These are phyloP conservation scores for Schizaphis graminum DNA, from an alignment of 2,888 invertebrate species.

Conservation along the genomic window DNA sequence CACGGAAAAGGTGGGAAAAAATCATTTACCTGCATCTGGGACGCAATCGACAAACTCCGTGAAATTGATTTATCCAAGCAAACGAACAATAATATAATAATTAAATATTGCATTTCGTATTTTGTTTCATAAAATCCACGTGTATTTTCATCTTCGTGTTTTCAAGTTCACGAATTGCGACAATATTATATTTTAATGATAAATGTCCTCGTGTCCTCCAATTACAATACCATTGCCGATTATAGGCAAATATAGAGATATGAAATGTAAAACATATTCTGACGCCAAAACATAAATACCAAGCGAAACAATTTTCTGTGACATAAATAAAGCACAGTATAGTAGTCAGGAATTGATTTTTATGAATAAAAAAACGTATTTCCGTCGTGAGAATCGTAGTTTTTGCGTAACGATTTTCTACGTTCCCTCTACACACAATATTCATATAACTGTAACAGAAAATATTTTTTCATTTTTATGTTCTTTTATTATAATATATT, in stretches of 20 bases:
- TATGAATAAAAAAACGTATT: neutral
- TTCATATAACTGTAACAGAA: neutral
- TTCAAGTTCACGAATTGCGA: neutral
- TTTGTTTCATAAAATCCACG: neutral
- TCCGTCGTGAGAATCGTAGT: neutral
- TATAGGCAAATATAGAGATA: neutral
- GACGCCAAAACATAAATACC: neutral
- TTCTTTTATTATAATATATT: neutral
- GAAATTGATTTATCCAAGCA: neutral
- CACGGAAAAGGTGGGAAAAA: no score
- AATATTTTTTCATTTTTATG: neutral
- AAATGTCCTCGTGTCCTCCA: neutral
- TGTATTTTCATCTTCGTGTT: neutral
- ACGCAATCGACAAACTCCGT: no score
- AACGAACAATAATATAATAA: neutral
- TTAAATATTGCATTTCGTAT: neutral
- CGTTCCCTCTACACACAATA: neutral
- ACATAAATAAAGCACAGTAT: conserved; percentile 5
- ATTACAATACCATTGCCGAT: neutral
- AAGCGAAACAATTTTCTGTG: neutral
- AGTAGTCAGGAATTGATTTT: conserved; percentile 23
- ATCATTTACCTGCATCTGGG: no score
- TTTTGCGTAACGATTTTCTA: conserved; percentile 12
- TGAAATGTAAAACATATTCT: neutral
- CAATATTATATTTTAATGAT: neutral